Percentiles rank a stretch among this genome's conserved stretches.
These are phyloP conservation scores for Parapsyche elsis DNA, from an alignment of 1,140 invertebrate genomes.

Conservation along the genomic window DNA sequence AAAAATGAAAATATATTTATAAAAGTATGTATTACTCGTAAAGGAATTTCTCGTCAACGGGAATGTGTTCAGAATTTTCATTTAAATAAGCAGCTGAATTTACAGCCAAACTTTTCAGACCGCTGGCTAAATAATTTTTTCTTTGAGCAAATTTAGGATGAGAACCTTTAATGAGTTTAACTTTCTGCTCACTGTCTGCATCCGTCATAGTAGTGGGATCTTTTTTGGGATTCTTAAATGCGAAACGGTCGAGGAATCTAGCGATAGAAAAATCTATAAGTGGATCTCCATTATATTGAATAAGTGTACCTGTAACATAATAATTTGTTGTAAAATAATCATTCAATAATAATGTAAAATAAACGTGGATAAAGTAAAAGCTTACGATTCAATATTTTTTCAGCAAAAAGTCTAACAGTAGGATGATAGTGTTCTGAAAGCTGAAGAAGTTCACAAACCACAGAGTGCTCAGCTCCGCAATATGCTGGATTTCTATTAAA, in stretches of 20 bases:
- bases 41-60: constrained; percentile 85
- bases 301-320: constrained; percentile 70
- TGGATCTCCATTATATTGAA: constrained; percentile 92
- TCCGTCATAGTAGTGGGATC: constrained; percentile 60
- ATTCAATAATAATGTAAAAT: background rate
- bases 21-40: constrained; percentile 78
- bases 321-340: constrained; percentile 23
- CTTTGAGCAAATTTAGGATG: constrained; percentile 70
- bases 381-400: constrained; percentile 80
- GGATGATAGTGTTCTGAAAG: constrained; percentile 89
- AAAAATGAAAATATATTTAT: constrained; percentile 40
- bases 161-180: constrained; percentile 64
- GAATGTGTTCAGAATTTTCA: constrained; percentile 75
- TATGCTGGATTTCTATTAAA: constrained; percentile 84
- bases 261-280: constrained; percentile 90
- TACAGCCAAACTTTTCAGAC: constrained; percentile 72
- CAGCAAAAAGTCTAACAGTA: constrained; percentile 88
- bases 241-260: constrained; percentile 93
- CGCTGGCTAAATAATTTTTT: constrained; percentile 72
- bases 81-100: constrained; percentile 78
- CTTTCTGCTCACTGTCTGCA: constrained; percentile 50
- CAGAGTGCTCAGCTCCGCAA: constrained; percentile 77
- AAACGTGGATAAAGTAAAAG: constrained; percentile 20
- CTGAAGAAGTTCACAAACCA: constrained; percentile 78
- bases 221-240: constrained; percentile 96